These are phyloP conservation scores for Caenorhabditis japonica DNA, from an alignment of 2,888 invertebrate genomes.

Conservation along the genomic window DNA sequence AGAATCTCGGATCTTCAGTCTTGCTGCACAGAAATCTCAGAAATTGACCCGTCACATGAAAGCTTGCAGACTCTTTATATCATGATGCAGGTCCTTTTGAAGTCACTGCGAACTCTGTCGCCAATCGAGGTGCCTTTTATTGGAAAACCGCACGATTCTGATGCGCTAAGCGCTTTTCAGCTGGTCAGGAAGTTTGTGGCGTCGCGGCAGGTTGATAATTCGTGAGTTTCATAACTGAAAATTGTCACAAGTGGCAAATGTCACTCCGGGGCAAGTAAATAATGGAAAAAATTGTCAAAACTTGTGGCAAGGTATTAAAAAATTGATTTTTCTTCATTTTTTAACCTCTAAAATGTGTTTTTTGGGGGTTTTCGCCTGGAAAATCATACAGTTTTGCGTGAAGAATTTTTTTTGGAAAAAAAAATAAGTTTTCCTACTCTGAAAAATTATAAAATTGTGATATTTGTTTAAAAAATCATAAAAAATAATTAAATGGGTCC, in stretches of 20 bases:
- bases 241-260: not conserved
- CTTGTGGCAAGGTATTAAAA: no score
- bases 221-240: constrained; percentile 7
- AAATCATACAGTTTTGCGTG: no score
- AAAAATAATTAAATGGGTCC: no score
- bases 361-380: no score
- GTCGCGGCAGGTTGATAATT: constrained; percentile 21
- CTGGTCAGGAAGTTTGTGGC: constrained; percentile 27
- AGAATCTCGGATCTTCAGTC: constrained; percentile 28
- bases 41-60: constrained; percentile 26
- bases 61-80: constrained; percentile 45
- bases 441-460: no score
- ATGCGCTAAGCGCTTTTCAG: constrained; percentile 18
- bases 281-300: no score
- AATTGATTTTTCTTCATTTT: no score
- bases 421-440: no score
- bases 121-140: constrained; percentile 34
- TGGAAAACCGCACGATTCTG: constrained; percentile 44
- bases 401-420: no score
- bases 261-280: no score
- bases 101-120: constrained; percentile 33
- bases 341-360: no score
- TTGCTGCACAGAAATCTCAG: constrained; percentile 18
- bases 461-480: no score
- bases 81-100: constrained; percentile 46